A percentile compares a stretch with the other conserved stretches of the same genome.
Evolutionary conservation across 2,888 invertebrate genomes (phyloP).

Genomic region (Eupithecia abbreviata): DNA sequence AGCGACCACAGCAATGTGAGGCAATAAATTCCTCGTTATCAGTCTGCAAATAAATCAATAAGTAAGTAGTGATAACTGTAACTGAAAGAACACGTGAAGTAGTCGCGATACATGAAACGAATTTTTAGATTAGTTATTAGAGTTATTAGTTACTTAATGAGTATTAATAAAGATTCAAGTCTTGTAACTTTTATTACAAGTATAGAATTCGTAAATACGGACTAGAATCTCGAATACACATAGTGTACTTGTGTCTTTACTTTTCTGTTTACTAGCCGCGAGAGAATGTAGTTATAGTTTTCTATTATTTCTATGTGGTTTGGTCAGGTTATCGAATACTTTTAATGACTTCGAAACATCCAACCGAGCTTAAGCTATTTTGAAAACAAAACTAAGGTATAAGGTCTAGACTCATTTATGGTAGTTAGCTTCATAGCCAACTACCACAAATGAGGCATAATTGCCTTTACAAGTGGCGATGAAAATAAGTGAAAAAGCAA

Average conservation of each 20-base stretch:
- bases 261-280: no score
- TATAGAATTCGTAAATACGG: neutral
- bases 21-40: slow-evolving; percentile 38
- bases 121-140: neutral
- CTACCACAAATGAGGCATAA: no score
- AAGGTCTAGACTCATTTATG: neutral
- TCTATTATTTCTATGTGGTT: no score
- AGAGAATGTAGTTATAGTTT: no score
- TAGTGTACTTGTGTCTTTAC: no score
- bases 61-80: slow-evolving; percentile 40
- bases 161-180: neutral
- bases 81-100: slow-evolving; percentile 26
- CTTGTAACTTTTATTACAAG: neutral
- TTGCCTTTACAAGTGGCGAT: neutral
- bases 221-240: neutral
- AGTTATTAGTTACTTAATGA: neutral
- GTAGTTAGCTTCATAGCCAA: neutral
- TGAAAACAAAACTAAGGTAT: neutral
- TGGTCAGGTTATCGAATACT: no score
- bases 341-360: no score
- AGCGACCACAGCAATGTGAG: slow-evolving; percentile 3
- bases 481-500: neutral
- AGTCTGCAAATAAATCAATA: slow-evolving; percentile 40
- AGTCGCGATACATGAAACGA: slow-evolving; percentile 1
- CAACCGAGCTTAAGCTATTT: neutral